Evolutionary conservation across 2,888 invertebrate species (phyloP).

Genomic region (Hirudinaria manillensis): DNA sequence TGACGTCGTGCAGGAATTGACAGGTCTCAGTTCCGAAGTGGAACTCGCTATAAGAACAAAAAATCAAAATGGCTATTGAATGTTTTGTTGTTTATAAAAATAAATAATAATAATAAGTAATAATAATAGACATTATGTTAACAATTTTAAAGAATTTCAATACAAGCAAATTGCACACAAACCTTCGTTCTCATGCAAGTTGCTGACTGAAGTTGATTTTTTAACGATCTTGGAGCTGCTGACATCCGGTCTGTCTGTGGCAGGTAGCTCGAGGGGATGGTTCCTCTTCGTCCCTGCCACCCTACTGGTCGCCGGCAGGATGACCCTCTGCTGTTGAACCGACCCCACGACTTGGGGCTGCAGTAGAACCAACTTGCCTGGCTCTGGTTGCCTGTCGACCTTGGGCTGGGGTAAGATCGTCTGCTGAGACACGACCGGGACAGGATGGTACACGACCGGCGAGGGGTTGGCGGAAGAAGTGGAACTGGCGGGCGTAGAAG

Average conservation of each 20-base stretch:
- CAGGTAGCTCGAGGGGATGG: neutral
- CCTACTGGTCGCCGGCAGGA: neutral
- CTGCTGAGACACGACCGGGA: neutral
- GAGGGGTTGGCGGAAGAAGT: neutral
- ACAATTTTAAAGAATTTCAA: neutral
- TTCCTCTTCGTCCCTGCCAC: slow-evolving; percentile 17
- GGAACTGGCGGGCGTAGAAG: neutral
- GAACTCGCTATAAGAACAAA: slow-evolving; percentile 45
- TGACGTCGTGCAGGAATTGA: neutral
- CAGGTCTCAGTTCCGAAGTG: slow-evolving; percentile 47
- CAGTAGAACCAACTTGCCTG: neutral
- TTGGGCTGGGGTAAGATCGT: neutral
- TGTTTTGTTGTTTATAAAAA: neutral
- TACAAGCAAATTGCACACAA: slow-evolving; percentile 35
- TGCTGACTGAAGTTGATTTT: neutral
- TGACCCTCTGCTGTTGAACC: neutral
- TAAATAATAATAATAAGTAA: neutral
- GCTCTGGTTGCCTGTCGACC: neutral
- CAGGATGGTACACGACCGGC: neutral
- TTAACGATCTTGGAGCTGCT: slow-evolving; percentile 38
- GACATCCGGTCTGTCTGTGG: neutral
- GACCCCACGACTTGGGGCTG: too few relatives aligned
- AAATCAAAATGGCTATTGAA: slow-evolving; percentile 8
- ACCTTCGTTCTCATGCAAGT: slow-evolving; percentile 20
- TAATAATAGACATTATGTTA: neutral